phyloP scores from a whole-genome alignment of 2,113 vertebrate species.

The Gnathonemus echidnorhynchus region DNA sequence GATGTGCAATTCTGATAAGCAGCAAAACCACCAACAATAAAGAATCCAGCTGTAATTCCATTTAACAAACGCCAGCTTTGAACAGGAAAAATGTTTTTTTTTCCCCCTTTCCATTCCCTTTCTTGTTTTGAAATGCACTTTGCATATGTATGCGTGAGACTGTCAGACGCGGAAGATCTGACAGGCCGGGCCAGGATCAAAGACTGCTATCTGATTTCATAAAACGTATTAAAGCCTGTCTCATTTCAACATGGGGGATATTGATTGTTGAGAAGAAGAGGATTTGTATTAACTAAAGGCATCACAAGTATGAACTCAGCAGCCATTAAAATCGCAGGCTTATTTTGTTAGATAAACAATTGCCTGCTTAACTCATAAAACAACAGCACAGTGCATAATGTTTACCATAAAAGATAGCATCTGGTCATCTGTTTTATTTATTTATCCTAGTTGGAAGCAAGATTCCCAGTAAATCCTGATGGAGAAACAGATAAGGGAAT shows the following conservation, averaged over 20 bases:
- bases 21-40: constrained; percentile 26
- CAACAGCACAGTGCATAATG: constrained; percentile 27
- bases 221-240: constrained; percentile 59
- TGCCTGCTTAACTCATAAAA: constrained; percentile 53
- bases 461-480: constrained; percentile 73
- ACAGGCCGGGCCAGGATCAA: constrained; percentile 62
- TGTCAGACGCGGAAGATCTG: constrained; percentile 59
- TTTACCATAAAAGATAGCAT: constrained; percentile 70
- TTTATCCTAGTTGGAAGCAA: constrained; percentile 72
- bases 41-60: constrained; percentile 23
- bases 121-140: constrained; percentile 48
- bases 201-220: constrained; percentile 63
- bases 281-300: constrained; percentile 31
- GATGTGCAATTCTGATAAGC: constrained; percentile 27
- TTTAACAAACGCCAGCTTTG: constrained; percentile 28
- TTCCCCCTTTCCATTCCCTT: constrained; percentile 20
- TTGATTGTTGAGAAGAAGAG: constrained; percentile 31
- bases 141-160: constrained; percentile 61
- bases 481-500: constrained; percentile 77
- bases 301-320: constrained; percentile 17
- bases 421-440: constrained; percentile 69
- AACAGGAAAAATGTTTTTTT: constrained; percentile 30
- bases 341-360: constrained; percentile 61
- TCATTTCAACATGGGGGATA: constrained; percentile 50
- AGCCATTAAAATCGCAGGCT: constrained; percentile 30